Evolutionary conservation across 2,888 invertebrate genomes (phyloP).

Genomic region (Drepanosiphum platanoidis): DNA sequence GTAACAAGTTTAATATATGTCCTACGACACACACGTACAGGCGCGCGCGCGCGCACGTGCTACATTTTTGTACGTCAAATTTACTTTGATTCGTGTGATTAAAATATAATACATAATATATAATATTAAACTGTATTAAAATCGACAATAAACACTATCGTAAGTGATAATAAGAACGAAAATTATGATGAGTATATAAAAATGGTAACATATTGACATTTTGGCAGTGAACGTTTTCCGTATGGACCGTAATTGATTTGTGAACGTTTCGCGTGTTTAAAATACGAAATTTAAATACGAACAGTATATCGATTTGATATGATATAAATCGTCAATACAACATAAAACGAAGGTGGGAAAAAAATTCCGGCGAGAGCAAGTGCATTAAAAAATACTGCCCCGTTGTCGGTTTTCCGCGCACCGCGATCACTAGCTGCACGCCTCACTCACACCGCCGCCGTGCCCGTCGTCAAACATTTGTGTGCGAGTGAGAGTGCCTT

Average conservation of each 20-base stretch:
- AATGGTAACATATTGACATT: background rate
- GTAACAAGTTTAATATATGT: too few species aligned
- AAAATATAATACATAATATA: too few species aligned
- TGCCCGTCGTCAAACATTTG: background rate
- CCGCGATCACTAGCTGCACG: background rate
- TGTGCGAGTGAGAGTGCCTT: background rate
- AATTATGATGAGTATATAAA: too few species aligned
- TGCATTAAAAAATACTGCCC: background rate
- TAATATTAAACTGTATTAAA: too few species aligned
- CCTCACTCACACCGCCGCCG: background rate
- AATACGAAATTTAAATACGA: too few species aligned
- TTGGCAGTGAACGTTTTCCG: background rate
- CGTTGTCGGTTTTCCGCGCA: background rate
- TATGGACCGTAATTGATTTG: background rate
- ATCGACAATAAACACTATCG: too few species aligned
- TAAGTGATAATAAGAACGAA: too few species aligned
- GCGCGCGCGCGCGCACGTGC: too few species aligned
- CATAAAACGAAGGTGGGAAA: background rate
- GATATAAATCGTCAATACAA: background rate
- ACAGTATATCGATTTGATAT: background rate
- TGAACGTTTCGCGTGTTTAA: background rate
- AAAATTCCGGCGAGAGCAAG: background rate
- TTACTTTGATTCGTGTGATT: too few species aligned
- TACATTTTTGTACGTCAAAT: too few species aligned
- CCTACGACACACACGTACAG: too few species aligned